Conservation (phyloP, 2,888 invertebrate species). For the Leptinotarsa rubiginosa region DNA sequence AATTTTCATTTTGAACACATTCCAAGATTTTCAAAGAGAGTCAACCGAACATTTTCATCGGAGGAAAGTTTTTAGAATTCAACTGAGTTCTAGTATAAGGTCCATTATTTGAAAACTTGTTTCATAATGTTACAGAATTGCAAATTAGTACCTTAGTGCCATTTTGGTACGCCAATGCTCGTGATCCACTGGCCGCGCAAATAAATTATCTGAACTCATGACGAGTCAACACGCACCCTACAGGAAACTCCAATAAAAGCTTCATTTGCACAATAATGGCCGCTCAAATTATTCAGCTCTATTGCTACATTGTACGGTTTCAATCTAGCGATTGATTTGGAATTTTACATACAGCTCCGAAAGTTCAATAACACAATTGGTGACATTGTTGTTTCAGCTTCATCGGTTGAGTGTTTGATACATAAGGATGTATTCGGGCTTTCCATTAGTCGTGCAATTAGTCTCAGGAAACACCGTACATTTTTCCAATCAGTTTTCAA, state of each 20-base stretch:
- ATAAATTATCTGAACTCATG: conserved; percentile 63
- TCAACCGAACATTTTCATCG: no score
- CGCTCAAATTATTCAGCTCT: conserved; percentile 63
- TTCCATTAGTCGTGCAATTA: no score
- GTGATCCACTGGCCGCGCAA: conserved; percentile 59
- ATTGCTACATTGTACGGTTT: conserved; percentile 54
- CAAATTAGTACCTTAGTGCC: no score
- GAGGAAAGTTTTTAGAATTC: no score
- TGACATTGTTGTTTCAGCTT: conserved; percentile 24
- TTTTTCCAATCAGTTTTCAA: no score
- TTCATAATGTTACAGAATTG: no score
- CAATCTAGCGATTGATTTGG: conserved; percentile 53
- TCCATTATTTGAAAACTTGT: no score
- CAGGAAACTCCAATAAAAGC: conserved; percentile 64
- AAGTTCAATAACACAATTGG: conserved; percentile 45
- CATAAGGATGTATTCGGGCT: not conserved
- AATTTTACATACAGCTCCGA: conserved; percentile 51
- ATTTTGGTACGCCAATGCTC: conserved; percentile 24
- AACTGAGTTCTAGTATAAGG: no score
- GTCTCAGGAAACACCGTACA: no score
- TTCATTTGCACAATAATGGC: conserved; percentile 66
- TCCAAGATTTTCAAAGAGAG: no score
- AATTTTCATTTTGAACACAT: no score
- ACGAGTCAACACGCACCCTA: conserved; percentile 60
- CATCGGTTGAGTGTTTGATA: not conserved